Evolutionary conservation across 2,888 invertebrate species (phyloP).

Genomic region (Gastracanthus pulcherrimus): DNA sequence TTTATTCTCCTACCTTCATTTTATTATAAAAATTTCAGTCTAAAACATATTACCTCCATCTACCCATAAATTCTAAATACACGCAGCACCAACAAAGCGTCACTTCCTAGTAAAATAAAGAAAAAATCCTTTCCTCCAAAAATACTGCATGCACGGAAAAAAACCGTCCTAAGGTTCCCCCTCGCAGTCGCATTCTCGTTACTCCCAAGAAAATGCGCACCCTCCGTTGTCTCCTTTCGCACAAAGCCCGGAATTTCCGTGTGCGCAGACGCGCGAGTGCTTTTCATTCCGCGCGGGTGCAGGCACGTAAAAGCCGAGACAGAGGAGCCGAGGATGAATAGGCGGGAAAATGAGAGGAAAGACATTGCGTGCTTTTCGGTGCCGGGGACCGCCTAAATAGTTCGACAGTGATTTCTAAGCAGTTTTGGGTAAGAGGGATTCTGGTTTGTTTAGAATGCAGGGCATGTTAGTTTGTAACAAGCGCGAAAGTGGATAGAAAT

Average conservation of each 20-base stretch:
- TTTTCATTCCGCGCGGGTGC: constrained; percentile 5
- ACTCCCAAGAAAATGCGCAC: background rate
- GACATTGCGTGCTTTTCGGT: background rate
- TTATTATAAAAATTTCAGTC: no score
- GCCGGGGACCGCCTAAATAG: no score
- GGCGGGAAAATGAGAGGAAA: background rate
- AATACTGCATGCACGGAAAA: background rate
- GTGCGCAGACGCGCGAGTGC: no score
- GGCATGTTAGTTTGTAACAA: no score
- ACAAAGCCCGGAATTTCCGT: constrained; percentile 41
- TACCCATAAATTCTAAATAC: no score
- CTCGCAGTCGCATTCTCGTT: background rate
- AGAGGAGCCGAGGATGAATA: background rate
- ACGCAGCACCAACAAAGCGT: no score
- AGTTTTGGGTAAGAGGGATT: no score
- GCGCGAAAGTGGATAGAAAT: no score
- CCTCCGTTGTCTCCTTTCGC: background rate
- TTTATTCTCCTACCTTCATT: no score
- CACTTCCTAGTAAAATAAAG: background rate
- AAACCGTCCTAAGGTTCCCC: background rate
- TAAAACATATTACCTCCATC: no score
- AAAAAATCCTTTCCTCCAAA: background rate
- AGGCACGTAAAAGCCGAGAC: background rate
- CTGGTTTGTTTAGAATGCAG: no score
- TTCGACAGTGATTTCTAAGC: no score